A percentile compares a stretch with the other conserved stretches of the same genome.
Evolutionary conservation across 1,140 invertebrate species (phyloP).

Genomic region (Rhyacophila brunnea): DNA sequence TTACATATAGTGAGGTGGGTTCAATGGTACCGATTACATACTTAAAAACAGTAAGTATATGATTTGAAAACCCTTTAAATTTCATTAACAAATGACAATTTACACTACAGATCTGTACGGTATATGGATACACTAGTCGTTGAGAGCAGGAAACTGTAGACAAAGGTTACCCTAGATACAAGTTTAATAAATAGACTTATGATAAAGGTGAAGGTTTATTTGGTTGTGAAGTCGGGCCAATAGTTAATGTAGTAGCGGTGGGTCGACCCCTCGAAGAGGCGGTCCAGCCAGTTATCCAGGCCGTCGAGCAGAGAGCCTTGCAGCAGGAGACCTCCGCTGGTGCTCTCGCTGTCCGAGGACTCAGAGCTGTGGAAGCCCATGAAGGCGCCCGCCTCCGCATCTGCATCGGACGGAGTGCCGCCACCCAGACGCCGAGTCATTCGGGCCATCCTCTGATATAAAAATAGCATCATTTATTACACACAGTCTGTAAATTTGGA

Average conservation of each 20-base stretch:
- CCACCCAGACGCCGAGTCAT: constrained; percentile 63
- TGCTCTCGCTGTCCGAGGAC: constrained; percentile 58
- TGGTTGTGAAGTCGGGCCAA: constrained; percentile 88
- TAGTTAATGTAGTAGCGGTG: constrained; percentile 94
- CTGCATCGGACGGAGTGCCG: constrained; percentile 49
- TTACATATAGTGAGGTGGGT: no score
- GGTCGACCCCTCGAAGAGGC: constrained; percentile 93
- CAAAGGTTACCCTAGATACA: background rate
- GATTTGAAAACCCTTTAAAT: no score
- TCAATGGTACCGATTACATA: no score
- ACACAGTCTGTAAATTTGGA: no score
- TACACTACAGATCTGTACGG: no score
- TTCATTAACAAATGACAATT: no score
- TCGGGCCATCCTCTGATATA: constrained; percentile 62
- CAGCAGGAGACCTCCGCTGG: constrained; percentile 44
- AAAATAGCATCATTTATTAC: no score
- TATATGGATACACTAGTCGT: no score
- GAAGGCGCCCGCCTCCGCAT: constrained; percentile 76
- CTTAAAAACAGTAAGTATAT: no score
- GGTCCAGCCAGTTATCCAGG: constrained; percentile 93
- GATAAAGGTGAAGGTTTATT: constrained; percentile 46
- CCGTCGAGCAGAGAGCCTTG: constrained; percentile 78
- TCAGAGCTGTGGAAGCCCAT: constrained; percentile 75
- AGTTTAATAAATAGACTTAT: background rate
- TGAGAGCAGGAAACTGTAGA: no score